These are phyloP conservation scores for Caretta caretta DNA, from an alignment of 2,113 vertebrate genomes.

Conservation along the genomic window DNA sequence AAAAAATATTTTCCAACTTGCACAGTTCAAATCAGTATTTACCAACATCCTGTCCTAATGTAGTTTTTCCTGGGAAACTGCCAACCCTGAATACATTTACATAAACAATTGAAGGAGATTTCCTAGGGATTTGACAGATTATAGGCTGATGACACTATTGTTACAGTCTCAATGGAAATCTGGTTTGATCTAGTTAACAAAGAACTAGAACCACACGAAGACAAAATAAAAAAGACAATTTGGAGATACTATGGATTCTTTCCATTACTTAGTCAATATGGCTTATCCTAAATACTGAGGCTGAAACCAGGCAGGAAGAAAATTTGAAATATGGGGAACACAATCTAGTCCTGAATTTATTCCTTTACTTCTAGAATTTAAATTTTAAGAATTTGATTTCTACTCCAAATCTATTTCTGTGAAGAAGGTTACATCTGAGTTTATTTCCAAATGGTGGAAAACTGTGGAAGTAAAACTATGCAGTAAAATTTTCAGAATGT, in stretches of 20 bases:
- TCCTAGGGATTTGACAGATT: not conserved
- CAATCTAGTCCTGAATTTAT: rapidly evolving
- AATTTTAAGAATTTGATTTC: not conserved
- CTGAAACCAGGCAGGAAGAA: not conserved
- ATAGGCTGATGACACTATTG: not conserved
- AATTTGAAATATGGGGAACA: not conserved
- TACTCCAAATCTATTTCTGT: not conserved
- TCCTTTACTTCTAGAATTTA: not conserved
- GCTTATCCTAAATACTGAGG: not conserved
- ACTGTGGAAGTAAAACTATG: not conserved
- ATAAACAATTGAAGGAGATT: conserved; percentile 15
- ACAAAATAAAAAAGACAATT: not conserved
- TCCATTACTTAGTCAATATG: not conserved
- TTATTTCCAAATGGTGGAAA: not conserved
- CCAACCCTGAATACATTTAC: not conserved
- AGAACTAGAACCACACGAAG: not conserved
- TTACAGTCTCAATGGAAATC: not conserved
- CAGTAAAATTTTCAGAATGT: not conserved
- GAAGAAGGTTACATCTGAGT: not conserved
- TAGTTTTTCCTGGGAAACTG: not conserved
- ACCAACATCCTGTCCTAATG: not conserved
- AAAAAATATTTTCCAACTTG: not conserved
- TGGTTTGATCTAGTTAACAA: not conserved
- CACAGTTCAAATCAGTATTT: not conserved
- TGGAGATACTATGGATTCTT: not conserved